Percentiles rank a stretch among this genome's conserved stretches.
phyloP scores from a whole-genome alignment of 2,113 vertebrate species.

The Ictidomys tridecemlineatus region DNA sequence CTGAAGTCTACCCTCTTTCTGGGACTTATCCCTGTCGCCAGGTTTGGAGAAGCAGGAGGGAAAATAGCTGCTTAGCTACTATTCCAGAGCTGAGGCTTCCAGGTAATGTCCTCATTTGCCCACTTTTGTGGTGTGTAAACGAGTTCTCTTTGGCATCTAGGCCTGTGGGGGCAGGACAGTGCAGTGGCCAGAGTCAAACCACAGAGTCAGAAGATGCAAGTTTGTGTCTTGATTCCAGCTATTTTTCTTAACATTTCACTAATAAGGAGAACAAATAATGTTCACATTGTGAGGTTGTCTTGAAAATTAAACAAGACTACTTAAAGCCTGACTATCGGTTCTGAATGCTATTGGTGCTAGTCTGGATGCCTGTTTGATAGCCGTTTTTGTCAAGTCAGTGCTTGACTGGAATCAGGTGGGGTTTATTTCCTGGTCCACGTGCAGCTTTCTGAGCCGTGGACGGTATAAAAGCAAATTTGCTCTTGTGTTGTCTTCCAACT shows the following conservation, averaged over 20 bases:
- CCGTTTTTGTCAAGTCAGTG: neutral
- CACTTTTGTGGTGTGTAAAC: fast-evolving
- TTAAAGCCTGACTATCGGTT: too few relatives aligned
- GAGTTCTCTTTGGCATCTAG: neutral
- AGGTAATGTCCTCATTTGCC: neutral
- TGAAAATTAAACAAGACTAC: neutral
- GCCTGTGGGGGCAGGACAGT: fast-evolving
- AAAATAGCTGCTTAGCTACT: neutral
- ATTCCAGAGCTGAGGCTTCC: neutral
- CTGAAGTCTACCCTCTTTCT: constrained; percentile 57
- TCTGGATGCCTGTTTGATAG: neutral
- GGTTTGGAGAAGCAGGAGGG: neutral
- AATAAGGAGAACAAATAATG: neutral
- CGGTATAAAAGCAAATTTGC: neutral
- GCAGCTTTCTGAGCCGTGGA: neutral
- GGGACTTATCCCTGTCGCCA: constrained; percentile 15
- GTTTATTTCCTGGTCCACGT: neutral
- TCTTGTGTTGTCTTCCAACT: neutral
- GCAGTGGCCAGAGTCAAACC: neutral
- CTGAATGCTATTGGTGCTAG: neutral
- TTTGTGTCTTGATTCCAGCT: neutral
- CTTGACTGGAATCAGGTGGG: neutral
- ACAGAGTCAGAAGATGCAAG: neutral
- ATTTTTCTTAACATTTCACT: neutral
- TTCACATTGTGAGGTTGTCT: neutral